Conservation (phyloP, 1,140 invertebrate species). For the Marisa cornuarietis region DNA sequence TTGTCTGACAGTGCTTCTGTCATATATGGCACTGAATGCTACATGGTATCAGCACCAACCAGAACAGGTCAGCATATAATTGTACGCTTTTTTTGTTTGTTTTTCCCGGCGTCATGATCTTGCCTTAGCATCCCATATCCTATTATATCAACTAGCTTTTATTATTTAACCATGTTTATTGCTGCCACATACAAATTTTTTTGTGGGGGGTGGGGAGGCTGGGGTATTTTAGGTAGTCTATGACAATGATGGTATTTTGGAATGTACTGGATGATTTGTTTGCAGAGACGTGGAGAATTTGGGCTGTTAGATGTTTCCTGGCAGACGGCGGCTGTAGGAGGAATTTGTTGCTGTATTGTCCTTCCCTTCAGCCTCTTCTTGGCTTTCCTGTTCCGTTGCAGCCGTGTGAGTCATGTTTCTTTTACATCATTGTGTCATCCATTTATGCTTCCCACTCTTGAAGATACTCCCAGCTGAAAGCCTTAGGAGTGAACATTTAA, state of each 20-base stretch:
- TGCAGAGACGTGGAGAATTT: conserved; percentile 63
- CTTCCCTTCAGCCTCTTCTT: conserved; percentile 56
- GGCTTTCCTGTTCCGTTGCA: conserved; percentile 58
- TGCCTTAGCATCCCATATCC: too few species aligned
- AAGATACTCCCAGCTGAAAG: too few species aligned
- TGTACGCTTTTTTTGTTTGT: neutral
- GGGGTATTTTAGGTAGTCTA: neutral
- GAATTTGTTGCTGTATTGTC: conserved; percentile 48
- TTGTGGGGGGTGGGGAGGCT: neutral
- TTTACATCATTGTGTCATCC: too few species aligned
- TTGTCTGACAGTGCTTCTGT: conserved; percentile 55
- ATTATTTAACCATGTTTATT: neutral
- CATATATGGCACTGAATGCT: conserved; percentile 64
- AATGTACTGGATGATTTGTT: neutral
- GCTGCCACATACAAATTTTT: neutral
- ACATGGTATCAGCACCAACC: conserved; percentile 56
- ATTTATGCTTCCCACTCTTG: too few species aligned
- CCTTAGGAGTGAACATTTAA: too few species aligned
- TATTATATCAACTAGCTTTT: too few species aligned
- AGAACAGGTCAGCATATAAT: conserved; percentile 23
- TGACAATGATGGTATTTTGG: neutral
- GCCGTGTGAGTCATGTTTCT: conserved; percentile 45
- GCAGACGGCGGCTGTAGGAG: conserved; percentile 55
- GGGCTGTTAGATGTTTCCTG: conserved; percentile 61
- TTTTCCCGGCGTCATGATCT: too few species aligned